Evolutionary conservation across 2,113 vertebrate genomes (phyloP), one percentile per base, ranked within the genome.

Genomic region (Myotis brandtii): DNA sequence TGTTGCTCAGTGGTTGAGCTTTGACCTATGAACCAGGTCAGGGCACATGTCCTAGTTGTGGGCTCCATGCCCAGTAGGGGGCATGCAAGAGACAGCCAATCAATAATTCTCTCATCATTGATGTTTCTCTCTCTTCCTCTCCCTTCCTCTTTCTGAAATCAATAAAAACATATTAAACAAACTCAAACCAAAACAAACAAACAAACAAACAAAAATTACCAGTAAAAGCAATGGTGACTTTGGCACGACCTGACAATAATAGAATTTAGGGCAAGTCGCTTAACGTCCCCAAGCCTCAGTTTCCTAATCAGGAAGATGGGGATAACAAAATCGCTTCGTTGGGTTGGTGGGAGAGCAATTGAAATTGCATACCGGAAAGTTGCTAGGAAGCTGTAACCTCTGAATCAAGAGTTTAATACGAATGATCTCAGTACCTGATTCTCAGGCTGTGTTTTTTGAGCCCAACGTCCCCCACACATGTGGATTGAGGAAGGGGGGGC

Each of bases 171-270:
- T 62, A 62, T 27, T 62, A 3, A 59, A 25, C 25, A 59, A 59
- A 25, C 1, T 25, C 56, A 23, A 59, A 59, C 56, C 56, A 59
- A 59, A 59, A 10, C 56, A 62, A 62, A 59, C n/a, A 59, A 62
- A 9, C 8, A 43, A 43, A 43, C 10, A 27, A 27, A 62, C 3
- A 18, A 37, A 52, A 84, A 37, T 12, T 3, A 16, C 48, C 40
- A 54, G 43, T 40, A 30, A 86, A 79, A 67, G 21, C 25, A 6
- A 2, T 3, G 3, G 32, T 70, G 52, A 20, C 20, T 56, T 50
- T 37, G n/a, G 52, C 6, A 9, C 2, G 7, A 4, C 1, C 23
- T 46, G 50, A 75, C 2, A 48, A 12, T 16, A 34, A 40, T 0
- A 93, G 56, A 32, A 48, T 4, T 27, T 54, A 72, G 79, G 34